Evolutionary conservation across 1,140 invertebrate genomes (phyloP).

Genomic region (Leptonema lineaticorne): DNA sequence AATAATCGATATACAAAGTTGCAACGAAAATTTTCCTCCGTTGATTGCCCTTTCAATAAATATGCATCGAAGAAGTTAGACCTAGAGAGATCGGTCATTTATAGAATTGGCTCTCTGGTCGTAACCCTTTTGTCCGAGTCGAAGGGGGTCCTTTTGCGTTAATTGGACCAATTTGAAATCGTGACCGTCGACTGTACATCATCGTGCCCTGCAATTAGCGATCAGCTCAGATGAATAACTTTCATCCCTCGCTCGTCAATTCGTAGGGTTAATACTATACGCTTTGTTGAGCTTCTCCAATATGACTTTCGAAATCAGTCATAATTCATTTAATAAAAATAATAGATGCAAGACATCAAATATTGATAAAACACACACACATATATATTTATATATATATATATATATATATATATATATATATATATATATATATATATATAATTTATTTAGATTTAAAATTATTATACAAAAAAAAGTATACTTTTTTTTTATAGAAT

Average conservation of each 20-base stretch:
- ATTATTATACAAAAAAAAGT: no score
- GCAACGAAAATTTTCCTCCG: no score
- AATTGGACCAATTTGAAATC: constrained; percentile 33
- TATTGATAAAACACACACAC: no score
- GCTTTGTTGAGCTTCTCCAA: no score
- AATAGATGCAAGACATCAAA: no score
- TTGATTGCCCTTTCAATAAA: constrained; percentile 24
- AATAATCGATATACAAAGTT: no score
- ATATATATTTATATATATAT: neutral
- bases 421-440: neutral
- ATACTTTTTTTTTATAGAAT: no score
- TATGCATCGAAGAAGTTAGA: constrained; percentile 35
- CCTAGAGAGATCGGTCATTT: constrained; percentile 38
- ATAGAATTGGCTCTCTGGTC: constrained; percentile 27
- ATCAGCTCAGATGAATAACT: constrained; percentile 35
- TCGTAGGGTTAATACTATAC: no score
- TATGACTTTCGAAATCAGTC: no score
- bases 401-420: neutral
- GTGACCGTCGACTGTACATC: constrained; percentile 15
- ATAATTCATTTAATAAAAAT: no score
- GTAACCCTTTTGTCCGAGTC: neutral
- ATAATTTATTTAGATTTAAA: neutral
- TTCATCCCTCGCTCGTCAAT: constrained; percentile 18
- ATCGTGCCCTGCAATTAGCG: constrained; percentile 30
- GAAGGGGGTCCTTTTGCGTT: neutral